Evolutionary conservation across 2,797 vertebrate genomes (phyloP), one percentile per base, ranked within the genome.

Genomic region (Galaxias olidus): DNA sequence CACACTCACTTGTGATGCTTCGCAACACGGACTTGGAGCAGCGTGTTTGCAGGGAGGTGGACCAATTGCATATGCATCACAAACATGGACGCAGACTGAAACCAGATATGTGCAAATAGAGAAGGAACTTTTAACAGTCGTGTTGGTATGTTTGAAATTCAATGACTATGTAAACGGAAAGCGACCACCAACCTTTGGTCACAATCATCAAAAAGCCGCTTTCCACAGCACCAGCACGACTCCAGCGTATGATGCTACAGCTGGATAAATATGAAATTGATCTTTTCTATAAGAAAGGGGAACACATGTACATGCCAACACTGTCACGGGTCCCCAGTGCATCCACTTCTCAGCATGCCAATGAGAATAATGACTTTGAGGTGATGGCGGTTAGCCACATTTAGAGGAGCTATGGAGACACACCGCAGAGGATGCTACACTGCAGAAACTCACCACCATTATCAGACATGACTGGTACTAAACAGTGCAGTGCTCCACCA

Each of bases 161-260:
- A 57, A 52, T 0, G 19, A 76, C 40, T 72, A 76, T 20, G 5
- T 68, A 0, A 73, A 72, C 9, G 50, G 68, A 0, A 72, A 75
- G 12, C 46, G 65, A 79, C 61, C 63, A 74, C 62, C 66, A 73
- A 11, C 74, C 74, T 1, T 15, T 73, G 7, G 59, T 73, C 2
- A 63, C 61, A 9, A 76, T 71, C 18, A 10, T 66, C 7, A 67
- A 63, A 8, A 67, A 77, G 49, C 71, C 56, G 12, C 66, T 73
- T 40, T 46, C 55, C 4, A 20, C 30, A 7, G 53, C 63, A 2
- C 50, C 56, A 30, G 63, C 54, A n/a, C 14, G 13, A 4, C 48
- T 77, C 8, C 67, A 77, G 43, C 54, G 61, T 8, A 74, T 74
- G 61, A 0, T 77, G 12, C 57, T 73, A 0, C 8, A 8, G 1